Base-by-base conservation (phyloP, 2,888 invertebrate species). In the Meloe dianella region DNA sequence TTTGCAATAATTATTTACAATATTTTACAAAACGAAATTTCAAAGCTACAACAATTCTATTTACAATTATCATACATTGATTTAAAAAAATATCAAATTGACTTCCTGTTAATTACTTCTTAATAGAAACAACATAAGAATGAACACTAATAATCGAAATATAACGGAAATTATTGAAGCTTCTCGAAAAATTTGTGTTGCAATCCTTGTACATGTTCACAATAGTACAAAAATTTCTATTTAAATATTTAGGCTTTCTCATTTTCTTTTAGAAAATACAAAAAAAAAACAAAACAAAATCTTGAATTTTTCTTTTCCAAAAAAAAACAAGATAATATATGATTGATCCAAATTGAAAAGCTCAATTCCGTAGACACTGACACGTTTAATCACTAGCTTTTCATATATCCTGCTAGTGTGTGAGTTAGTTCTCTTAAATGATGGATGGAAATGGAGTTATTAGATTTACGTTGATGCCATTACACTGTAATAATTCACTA, bases 391-490 rank as follows among this genome's bases (percentile, higher is more conserved):
- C 24, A 54, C 24, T 27, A 65, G 63, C 62, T 61, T 66, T 60
- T 58, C 63, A 60, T 57, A 54, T 27, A 4, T 41, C 60, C 59
- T 63, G 60, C 29, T 56, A 61, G 62, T 62, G 59, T 41, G 8
- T 7, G 14, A 68, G 63, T 71, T 70, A 68, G 63, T 71, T 70
- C 61, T 68, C 61, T 66, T 67, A 68, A 69, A 72, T 73, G 73
- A 73, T 73, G 72, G 72, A 73, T 73, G 73, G 73, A 73, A 71
- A 65, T 65, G 61, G 67, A 65, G 70, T 71, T 71, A 67, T 70
- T 71, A 66, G 64, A 67, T 69, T 71, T 66, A 61, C 60, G 60
- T 56, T 57, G 61, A 41, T 61, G 66, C 56, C 47, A 61, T 54
- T 64, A 60, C 69, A 67, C 71, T 64, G 56, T 62, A 66, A 68